Evolutionary conservation across 2,113 vertebrate species (phyloP), one percentile per base, ranked within the genome.

Genomic region (Periophthalmodon schlosseri): DNA sequence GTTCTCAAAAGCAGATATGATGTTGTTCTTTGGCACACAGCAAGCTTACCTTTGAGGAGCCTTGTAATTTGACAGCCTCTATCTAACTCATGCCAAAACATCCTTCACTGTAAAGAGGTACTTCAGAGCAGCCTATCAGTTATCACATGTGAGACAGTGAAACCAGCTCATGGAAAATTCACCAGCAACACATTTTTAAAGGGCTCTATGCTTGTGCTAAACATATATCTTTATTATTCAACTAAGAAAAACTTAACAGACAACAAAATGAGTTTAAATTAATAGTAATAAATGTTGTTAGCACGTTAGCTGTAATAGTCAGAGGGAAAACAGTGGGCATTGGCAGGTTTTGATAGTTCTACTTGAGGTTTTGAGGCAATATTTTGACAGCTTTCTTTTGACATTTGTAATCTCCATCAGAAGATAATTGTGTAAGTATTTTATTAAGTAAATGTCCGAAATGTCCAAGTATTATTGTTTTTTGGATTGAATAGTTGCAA

Each of bases 101-200:
- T 84, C 72, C 73, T 73, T 87, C 80, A 82, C 75, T 44, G 24
- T 74, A 72, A 44, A 70, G 73, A 84, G 69, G 56, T 75, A 61
- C 72, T 49, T 76, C 69, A 36, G 50, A 72, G 36, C 47, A 8
- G 66, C 63, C 83, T 85, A 84, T 87, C 73, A 44, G 74, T 78
- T 84, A 65, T 81, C 84, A 75, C 78, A 77, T 76, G 52, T 67
- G 71, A 21, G 78, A 72, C 77, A 81, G 83, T 82, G 15, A 8
- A 58, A 46, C 65, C 18, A 5, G 8, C 80, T 82, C 68, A 86
- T 81, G 88, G 86, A 90, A 90, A 82, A 88, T 81, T 86, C 72
- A 80, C 47, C 1, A 20, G 20, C 5, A 7, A 52, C 8, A 52
- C 50, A 52, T 52, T 18, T 20, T 20, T 52, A 20, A 16, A 20